Evolutionary conservation across 2,888 invertebrate species (phyloP).

Genomic region (Apamea monoglypha): DNA sequence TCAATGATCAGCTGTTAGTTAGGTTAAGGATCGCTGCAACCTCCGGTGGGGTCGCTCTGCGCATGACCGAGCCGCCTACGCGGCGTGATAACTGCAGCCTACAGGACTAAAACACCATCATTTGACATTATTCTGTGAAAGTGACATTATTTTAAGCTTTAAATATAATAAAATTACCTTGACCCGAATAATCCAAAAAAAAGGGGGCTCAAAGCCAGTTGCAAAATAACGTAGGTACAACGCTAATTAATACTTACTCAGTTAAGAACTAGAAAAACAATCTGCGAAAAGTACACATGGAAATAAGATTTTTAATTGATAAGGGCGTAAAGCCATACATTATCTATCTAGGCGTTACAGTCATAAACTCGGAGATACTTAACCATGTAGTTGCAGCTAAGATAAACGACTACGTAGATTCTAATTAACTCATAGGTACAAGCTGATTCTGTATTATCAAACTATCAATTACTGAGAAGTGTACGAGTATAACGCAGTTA

Average conservation of each 20-base stretch:
- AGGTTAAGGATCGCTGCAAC: conserved; percentile 70
- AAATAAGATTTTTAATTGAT: conserved; percentile 12
- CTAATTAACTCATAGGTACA: conserved; percentile 29
- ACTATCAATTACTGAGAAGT: conserved; percentile 13
- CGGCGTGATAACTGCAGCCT: conserved; percentile 75
- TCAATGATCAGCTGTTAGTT: conserved; percentile 81
- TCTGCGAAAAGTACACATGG: not conserved
- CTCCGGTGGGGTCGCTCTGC: conserved; percentile 75
- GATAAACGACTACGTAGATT: conserved; percentile 41
- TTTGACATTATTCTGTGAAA: conserved; percentile 31
- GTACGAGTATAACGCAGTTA: not conserved
- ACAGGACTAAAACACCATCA: conserved; percentile 50
- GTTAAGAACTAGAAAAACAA: not conserved
- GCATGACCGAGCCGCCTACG: conserved; percentile 80
- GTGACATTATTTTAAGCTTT: conserved; percentile 7
- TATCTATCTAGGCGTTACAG: conserved; percentile 3
- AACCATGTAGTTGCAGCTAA: not conserved
- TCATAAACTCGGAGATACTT: conserved; percentile 20
- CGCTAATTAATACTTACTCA: not conserved
- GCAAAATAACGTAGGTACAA: conserved; percentile 25
- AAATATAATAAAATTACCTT: conserved; percentile 8
- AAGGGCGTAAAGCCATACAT: not conserved
- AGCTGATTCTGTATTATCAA: conserved; percentile 12
- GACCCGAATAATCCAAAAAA: conserved; percentile 21
- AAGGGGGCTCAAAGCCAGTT: not conserved